Base-by-base conservation (phyloP, 2,113 vertebrate species). In the Nothobranchius furzeri region DNA sequence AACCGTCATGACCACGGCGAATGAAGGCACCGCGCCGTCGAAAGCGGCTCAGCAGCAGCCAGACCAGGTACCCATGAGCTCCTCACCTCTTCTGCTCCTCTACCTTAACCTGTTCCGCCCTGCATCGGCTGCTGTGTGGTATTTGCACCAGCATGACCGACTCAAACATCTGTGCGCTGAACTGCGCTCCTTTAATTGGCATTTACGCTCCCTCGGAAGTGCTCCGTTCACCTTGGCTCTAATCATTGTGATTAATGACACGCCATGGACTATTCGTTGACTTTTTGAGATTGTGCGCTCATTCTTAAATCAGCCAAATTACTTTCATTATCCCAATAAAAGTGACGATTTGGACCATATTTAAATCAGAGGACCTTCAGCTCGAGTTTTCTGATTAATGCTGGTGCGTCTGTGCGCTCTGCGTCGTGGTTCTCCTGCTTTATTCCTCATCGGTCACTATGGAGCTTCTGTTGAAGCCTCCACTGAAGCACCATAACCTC, bases 1-100 rank as follows among this genome's bases (percentile, higher is more conserved):
- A 75, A 94, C 76, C 92, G 37, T 40, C 37, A 99, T 99, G 97
- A 98, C 97, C 85, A 98, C 96, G 47, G 94, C 95, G 78, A 98
- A 97, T 93, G 96, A 99, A 75, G 85, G 94, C 75, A 94, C 84
- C 70, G 92, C 93, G 67, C 89, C 95, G 76, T 88, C 91, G 79
- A 98, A 98, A 91, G 71, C 95, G 73, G 90, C 83, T 87, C 96
- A 95, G 6, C 96, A 95, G 6, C 96, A 96, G 85, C 96, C 95
- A 64, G 97, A 98, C 3, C 96, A 98, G 97, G 97, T 98, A 96
- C 89, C 60, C 87, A 68, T 20, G 69, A 46, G 67, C 65, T 25
- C 17, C 30, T 6, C 30, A 30, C 59, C 36, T 17, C 15, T 57
- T 17, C 8, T 50, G 20, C 9, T n/a, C 9, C 15, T 10, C 9